Conservation (phyloP, 2,888 invertebrate species). For the Acutogordius australiensis region DNA sequence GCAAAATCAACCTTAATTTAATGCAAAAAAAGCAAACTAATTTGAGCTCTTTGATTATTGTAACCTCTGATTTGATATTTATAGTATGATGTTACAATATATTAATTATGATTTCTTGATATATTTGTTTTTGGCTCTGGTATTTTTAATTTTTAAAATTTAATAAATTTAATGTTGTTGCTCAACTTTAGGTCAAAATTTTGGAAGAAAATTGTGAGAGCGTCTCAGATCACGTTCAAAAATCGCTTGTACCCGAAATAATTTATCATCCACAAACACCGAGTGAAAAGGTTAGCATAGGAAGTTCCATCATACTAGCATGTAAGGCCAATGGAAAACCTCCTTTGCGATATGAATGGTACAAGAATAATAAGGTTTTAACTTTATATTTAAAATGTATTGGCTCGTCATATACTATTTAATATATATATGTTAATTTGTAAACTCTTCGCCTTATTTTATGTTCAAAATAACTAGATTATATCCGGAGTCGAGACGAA, state of each 20-base stretch:
- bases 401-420: background rate
- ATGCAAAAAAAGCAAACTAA: too few relatives aligned
- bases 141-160: too few relatives aligned
- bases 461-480: background rate
- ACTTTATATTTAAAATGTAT: too few relatives aligned
- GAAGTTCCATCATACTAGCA: background rate
- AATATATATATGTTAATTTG: too few relatives aligned
- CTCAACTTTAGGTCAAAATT: too few relatives aligned
- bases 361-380: background rate
- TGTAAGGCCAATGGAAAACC: background rate
- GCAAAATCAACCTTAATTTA: too few relatives aligned
- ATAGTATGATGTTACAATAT: background rate
- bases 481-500: background rate
- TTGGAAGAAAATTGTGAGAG: too few relatives aligned
- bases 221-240: too few relatives aligned
- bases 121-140: background rate
- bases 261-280: background rate
- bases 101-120: background rate
- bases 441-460: too few relatives aligned
- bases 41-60: too few relatives aligned
- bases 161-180: too few relatives aligned
- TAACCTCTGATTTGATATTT: too few relatives aligned
- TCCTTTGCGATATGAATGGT: slow-evolving; percentile 6
- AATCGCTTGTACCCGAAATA: background rate
- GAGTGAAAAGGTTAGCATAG: background rate